phyloP scores from a whole-genome alignment of 2,113 vertebrate genomes.

The Nothoprocta pentlandii region DNA sequence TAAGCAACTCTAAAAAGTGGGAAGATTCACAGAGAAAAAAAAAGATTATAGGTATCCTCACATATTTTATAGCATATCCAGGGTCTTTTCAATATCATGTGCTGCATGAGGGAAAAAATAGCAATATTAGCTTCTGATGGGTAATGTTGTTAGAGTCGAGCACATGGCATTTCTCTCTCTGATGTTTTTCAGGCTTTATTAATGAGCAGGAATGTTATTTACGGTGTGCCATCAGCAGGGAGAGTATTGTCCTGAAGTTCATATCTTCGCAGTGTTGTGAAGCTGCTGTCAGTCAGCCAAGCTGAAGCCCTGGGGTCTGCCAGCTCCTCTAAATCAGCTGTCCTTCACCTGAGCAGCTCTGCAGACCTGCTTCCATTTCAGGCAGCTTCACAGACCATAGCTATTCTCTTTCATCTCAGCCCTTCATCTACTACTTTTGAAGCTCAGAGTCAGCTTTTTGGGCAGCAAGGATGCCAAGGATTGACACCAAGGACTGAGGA shows the following conservation, averaged over 20 bases:
- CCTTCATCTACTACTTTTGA: neutral
- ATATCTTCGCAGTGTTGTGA: conserved; percentile 20
- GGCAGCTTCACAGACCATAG: neutral
- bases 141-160: conserved; percentile 8
- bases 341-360: neutral
- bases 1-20: conserved; percentile 66
- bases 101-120: conserved; percentile 8
- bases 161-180: conserved; percentile 33
- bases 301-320: neutral
- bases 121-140: conserved; percentile 34
- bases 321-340: neutral
- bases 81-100: conserved; percentile 40
- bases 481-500: rapidly evolving
- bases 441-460: neutral
- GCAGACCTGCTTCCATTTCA: neutral
- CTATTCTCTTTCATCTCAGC: neutral
- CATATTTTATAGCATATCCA: conserved; percentile 9
- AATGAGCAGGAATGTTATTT: conserved; percentile 54
- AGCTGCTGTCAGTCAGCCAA: conserved; percentile 5
- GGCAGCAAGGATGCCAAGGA: rapidly evolving
- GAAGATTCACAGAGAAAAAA: conserved; percentile 53
- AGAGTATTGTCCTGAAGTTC: conserved; percentile 37
- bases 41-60: neutral
- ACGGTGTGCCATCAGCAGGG: neutral
- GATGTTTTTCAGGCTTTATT: conserved; percentile 38